Conservation (phyloP, 2,797 vertebrate species). For the Psittacula echo region DNA sequence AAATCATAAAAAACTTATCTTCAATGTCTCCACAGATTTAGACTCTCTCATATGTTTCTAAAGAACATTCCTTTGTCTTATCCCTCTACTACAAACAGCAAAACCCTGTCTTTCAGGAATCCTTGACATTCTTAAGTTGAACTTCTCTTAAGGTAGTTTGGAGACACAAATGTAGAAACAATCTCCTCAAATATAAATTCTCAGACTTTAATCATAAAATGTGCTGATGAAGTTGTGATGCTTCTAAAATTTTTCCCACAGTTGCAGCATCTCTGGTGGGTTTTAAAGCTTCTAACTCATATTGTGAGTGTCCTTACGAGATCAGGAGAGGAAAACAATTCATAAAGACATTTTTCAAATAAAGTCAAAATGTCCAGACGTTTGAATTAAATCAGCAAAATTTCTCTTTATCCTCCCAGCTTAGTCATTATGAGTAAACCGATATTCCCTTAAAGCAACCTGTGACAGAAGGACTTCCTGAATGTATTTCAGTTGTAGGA, state of each 20-base stretch:
- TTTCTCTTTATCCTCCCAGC: conserved; percentile 37
- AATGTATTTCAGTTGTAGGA: conserved; percentile 6
- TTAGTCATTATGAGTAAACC: conserved; percentile 43
- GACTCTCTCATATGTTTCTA: neutral
- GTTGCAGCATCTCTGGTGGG: neutral
- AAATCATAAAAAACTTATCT: neutral
- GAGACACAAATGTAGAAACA: neutral
- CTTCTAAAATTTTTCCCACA: neutral
- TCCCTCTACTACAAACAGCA: neutral
- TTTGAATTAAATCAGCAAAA: conserved; percentile 59
- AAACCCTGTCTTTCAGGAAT: neutral
- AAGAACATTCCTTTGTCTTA: neutral
- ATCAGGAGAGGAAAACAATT: conserved; percentile 22
- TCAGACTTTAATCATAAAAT: neutral
- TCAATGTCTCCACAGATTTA: neutral
- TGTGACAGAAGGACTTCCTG: conserved; percentile 15
- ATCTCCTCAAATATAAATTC: neutral
- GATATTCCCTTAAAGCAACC: conserved; percentile 28
- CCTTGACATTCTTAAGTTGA: neutral
- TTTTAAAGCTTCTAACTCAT: neutral
- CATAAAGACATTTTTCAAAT: conserved; percentile 48
- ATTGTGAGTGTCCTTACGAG: neutral
- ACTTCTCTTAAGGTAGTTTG: neutral
- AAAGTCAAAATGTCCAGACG: conserved; percentile 10
- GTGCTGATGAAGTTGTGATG: neutral